Conservation (phyloP, 2,113 vertebrate species). For the human (Homo sapiens) region GRCh38 chr20:19637501-19638000, state of each 20-base stretch:
- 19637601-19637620: neutral
- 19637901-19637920: neutral
- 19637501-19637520: neutral
- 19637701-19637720: neutral
- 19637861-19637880: neutral
- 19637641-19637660: neutral
- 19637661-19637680: neutral
- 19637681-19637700: neutral
- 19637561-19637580: neutral
- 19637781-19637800: neutral
- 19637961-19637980: no score
- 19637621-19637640: neutral
- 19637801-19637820: neutral
- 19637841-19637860: neutral
- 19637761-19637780: neutral
- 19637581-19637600: neutral
- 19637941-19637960: neutral
- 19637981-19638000: no score
- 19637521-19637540: neutral
- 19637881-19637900: neutral
- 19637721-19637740: neutral
- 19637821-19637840: neutral
- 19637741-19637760: neutral
- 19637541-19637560: neutral
- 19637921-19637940: neutral